Conservation (phyloP, 1,140 invertebrate species). For the Diorhabda sublineata region DNA sequence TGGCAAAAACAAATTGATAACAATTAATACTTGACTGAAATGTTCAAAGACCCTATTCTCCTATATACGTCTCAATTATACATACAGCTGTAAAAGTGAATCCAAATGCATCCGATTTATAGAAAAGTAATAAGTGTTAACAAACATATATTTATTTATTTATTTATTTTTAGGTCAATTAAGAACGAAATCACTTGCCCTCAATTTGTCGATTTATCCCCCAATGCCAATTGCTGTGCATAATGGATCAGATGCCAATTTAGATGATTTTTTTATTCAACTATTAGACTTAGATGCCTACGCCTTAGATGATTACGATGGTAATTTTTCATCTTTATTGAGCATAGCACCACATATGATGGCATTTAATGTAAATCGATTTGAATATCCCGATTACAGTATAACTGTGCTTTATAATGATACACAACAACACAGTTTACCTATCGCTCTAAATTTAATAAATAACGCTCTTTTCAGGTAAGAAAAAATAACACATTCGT, state of each 20-base stretch:
- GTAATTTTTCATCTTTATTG: slow-evolving; percentile 60
- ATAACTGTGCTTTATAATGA: slow-evolving; percentile 73
- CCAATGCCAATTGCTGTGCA: slow-evolving; percentile 51
- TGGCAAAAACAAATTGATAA: no score
- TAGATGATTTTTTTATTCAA: slow-evolving; percentile 44
- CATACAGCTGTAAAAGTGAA: no score
- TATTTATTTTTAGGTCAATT: neutral
- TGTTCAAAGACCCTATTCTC: no score
- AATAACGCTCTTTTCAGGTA: slow-evolving; percentile 63
- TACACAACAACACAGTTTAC: slow-evolving; percentile 72
- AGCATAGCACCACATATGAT: slow-evolving; percentile 60
- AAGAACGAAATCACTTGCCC: slow-evolving; percentile 48
- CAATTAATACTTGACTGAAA: no score
- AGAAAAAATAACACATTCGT: neutral
- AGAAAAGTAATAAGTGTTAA: no score
- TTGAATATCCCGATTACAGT: slow-evolving; percentile 51
- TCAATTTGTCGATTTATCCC: slow-evolving; percentile 53
- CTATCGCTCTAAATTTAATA: slow-evolving; percentile 70
- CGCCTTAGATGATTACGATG: slow-evolving; percentile 57
- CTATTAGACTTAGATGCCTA: slow-evolving; percentile 46
- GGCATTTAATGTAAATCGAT: slow-evolving; percentile 58
- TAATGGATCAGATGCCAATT: slow-evolving; percentile 45
- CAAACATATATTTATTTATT: no score
- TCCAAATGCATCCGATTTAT: slow-evolving; percentile 38
- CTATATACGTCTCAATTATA: no score